Percentiles rank a stretch among this genome's conserved stretches.
Evolutionary conservation across 2,797 vertebrate species (phyloP).

Genomic region (Crocodylus rhombifer): DNA sequence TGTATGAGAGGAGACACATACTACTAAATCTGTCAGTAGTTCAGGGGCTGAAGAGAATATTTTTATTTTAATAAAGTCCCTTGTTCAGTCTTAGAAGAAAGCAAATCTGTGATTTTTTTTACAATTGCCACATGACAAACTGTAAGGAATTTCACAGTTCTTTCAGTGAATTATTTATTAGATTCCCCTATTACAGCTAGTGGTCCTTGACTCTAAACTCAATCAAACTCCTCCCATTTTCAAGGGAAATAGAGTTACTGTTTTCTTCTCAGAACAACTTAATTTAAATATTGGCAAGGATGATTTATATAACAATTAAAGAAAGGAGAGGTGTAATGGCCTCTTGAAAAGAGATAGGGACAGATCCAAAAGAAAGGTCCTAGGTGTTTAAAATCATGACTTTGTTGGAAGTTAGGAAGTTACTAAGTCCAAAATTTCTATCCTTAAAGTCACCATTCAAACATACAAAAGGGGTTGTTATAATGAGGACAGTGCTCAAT

Average conservation of each 20-base stretch:
- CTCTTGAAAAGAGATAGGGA: neutral
- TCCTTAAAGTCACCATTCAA: too few species aligned
- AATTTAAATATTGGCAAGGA: neutral
- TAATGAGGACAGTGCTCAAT: too few species aligned
- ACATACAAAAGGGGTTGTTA: too few species aligned
- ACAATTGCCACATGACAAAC: neutral
- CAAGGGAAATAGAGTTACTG: slow-evolving; percentile 4
- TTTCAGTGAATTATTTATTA: slow-evolving; percentile 43
- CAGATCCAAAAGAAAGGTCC: too few species aligned
- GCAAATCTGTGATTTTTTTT: neutral
- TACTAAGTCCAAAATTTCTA: too few species aligned
- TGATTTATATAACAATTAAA: neutral
- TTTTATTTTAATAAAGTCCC: neutral
- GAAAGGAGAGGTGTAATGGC: neutral
- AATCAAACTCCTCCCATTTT: slow-evolving; percentile 38
- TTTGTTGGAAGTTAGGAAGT: too few species aligned
- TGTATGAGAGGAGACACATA: too few species aligned
- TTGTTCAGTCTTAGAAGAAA: slow-evolving; percentile 18
- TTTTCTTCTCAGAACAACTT: slow-evolving; percentile 14
- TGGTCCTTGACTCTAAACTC: slow-evolving; percentile 42
- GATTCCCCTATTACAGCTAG: slow-evolving; percentile 16
- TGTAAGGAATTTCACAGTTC: neutral
- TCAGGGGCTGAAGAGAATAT: neutral
- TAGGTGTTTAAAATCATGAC: too few species aligned
- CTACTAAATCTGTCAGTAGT: neutral